These are phyloP conservation scores for Procambarus clarkii DNA, from an alignment of 1,140 invertebrate species.

Conservation along the genomic window DNA sequence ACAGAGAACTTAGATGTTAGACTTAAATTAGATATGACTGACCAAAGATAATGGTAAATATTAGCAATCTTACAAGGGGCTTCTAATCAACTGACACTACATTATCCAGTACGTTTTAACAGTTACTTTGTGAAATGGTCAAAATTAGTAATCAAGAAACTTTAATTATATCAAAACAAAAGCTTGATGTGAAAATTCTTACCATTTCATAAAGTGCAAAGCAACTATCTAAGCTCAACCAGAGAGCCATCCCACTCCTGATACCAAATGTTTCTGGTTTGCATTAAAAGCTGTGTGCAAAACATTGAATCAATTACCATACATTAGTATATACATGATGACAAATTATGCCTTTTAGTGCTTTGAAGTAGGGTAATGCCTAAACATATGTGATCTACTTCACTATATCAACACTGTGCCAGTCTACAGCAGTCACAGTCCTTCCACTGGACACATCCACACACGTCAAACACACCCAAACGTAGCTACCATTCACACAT, in stretches of 20 bases:
- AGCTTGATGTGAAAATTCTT: background rate
- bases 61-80: background rate
- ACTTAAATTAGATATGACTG: slow-evolving; percentile 10
- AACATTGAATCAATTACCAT: slow-evolving; percentile 13
- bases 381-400: slow-evolving; percentile 16
- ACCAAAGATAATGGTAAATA: background rate
- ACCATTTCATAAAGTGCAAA: background rate
- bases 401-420: slow-evolving; percentile 1
- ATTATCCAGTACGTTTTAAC: background rate
- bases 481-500: background rate
- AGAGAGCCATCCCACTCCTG: background rate
- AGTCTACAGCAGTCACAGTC: slow-evolving; percentile 31
- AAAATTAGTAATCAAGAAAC: background rate
- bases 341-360: slow-evolving; percentile 10
- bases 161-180: background rate
- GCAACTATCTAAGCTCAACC: background rate
- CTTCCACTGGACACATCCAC: slow-evolving; percentile 22
- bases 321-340: slow-evolving; percentile 2
- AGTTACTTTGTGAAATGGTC: slow-evolving; percentile 10
- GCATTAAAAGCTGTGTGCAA: slow-evolving; percentile 17
- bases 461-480: slow-evolving; percentile 29
- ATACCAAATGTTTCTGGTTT: background rate
- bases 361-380: slow-evolving; percentile 8
- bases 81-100: slow-evolving; percentile 9
- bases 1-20: background rate